Evolutionary conservation across 2,113 vertebrate species (phyloP).

Genomic region (mouse (Mus musculus)): DNA sequence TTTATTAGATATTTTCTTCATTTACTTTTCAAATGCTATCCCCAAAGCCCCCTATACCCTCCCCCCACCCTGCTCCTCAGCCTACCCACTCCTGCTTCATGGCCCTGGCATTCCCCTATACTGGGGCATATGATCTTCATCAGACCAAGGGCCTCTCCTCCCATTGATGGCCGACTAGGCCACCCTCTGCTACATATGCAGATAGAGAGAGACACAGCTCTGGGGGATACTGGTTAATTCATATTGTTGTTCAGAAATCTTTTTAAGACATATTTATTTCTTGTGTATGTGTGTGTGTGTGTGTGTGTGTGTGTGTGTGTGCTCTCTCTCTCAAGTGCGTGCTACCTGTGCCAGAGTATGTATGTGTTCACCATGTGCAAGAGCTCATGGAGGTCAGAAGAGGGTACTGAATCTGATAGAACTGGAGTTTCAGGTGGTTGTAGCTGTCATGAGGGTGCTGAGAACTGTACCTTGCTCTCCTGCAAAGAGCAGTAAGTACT

Average conservation of each 20-base stretch:
- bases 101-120: too few relatives aligned
- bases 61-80: too few relatives aligned
- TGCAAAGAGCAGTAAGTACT: not conserved
- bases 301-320: too few relatives aligned
- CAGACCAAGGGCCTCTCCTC: too few relatives aligned
- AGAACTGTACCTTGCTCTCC: not conserved
- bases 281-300: not conserved
- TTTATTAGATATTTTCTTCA: not conserved
- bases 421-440: not conserved
- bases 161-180: too few relatives aligned
- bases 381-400: not conserved
- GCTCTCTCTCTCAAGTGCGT: accelerated
- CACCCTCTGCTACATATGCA: too few relatives aligned
- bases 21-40: too few relatives aligned
- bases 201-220: too few relatives aligned
- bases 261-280: not conserved
- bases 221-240: too few relatives aligned
- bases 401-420: not conserved
- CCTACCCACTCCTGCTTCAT: too few relatives aligned
- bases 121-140: too few relatives aligned
- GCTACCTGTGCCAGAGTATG: not conserved
- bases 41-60: too few relatives aligned
- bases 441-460: not conserved
- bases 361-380: not conserved
- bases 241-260: not conserved